Percentiles rank a stretch among this genome's conserved stretches.
These are phyloP conservation scores for Clostera curtula DNA, from an alignment of 2,888 invertebrate species.

Conservation along the genomic window DNA sequence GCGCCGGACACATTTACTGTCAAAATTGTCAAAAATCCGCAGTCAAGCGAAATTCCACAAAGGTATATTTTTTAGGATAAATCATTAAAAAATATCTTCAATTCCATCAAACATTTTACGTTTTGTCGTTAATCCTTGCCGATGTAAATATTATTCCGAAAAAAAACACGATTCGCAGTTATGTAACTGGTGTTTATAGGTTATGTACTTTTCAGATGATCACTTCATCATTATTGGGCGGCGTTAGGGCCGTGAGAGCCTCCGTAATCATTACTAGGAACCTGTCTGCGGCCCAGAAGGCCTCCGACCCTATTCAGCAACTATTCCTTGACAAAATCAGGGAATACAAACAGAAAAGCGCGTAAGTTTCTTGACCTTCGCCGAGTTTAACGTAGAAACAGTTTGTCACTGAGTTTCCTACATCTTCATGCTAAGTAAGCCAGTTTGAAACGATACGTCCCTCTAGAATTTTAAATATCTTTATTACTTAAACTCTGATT, in stretches of 20 bases:
- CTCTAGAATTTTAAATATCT: too few relatives aligned
- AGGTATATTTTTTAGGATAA: constrained; percentile 25
- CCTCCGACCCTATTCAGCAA: constrained; percentile 93
- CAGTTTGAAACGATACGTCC: too few relatives aligned
- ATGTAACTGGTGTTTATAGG: constrained; percentile 51
- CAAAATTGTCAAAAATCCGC: constrained; percentile 31
- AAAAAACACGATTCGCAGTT: constrained; percentile 27
- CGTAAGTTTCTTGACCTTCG: constrained; percentile 74
- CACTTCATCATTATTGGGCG: constrained; percentile 62
- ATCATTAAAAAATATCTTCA: neutral
- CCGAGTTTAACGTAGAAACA: too few relatives aligned
- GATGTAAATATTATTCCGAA: neutral
- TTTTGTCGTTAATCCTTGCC: constrained; percentile 4
- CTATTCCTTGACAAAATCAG: constrained; percentile 93
- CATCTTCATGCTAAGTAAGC: too few relatives aligned
- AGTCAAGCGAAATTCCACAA: constrained; percentile 28
- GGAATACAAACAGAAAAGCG: constrained; percentile 91
- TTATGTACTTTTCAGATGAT: constrained; percentile 73
- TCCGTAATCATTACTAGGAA: constrained; percentile 77
- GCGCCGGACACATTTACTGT: constrained; percentile 16
- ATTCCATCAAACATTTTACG: neutral
- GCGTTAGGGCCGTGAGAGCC: constrained; percentile 64
- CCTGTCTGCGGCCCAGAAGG: constrained; percentile 83
- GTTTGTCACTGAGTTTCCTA: too few relatives aligned
- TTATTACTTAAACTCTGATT: too few relatives aligned